Base-by-base conservation (phyloP, 1,140 invertebrate genomes). In the Brachionus asplanchnoidis region DNA sequence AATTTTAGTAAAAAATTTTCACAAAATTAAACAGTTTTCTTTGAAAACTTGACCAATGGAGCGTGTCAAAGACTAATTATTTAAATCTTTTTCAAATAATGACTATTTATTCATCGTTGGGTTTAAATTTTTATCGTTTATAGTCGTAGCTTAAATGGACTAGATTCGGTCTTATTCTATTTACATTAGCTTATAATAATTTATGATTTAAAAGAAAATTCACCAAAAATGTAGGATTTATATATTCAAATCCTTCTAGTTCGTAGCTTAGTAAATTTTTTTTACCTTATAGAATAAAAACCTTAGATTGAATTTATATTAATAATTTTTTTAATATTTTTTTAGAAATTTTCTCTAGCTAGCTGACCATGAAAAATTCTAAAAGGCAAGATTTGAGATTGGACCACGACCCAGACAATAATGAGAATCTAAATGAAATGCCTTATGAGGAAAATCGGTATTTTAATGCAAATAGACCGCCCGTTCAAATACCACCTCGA, bases 211-310 rank as follows among this genome's bases (percentile, higher is more conserved):
- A 20, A 40, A 73, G n/a, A 42, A 42, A 60, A 5, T 23, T 20
- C 20, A 60, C 23, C 17, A 60, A 17, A n/a, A 60, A 60, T 60
- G 53, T 60, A 20, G 53, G 53, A 42, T 73, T 42, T 42, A 73
- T 42, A 73, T 17, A 36, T 73, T 40, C 9, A 73, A 73, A 40
- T 40, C 40, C 20, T 36, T 36, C 6, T 44, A 73, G 14, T 46
- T 46, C 68, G 17, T 73, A 73, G 68, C 32, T 11, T 17, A 36
- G 12, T n/a, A 42, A 42, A 44, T 40, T 42, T 14, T 40, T 73
- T 73, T 73, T 73, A 73, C 68, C 68, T 73, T 73, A n/a, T n/a
- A 42, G 14, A 40, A 73, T 36, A 73, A 73, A 73, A 73, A 44
- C 17, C 12, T 40, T 7, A 46, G 17, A n/a, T n/a, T 73, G 17